These are phyloP conservation scores for Drosophila prolongata DNA, from an alignment of 2,888 invertebrate genomes.

Conservation along the genomic window DNA sequence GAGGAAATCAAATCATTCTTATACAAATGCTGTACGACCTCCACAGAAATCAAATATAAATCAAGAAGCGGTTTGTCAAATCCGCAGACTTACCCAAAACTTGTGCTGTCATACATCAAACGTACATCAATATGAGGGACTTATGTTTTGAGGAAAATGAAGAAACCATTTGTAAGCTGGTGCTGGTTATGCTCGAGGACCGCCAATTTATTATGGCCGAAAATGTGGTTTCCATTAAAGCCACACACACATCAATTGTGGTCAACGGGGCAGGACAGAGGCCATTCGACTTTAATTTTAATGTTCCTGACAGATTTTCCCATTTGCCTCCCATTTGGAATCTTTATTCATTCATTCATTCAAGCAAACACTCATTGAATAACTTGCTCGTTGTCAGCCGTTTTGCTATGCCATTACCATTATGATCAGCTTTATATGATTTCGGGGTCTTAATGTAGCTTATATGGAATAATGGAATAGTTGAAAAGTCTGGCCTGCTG, in stretches of 20 bases:
- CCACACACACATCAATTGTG: conserved; percentile 67
- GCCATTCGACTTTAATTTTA: conserved; percentile 66
- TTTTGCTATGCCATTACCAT: conserved; percentile 58
- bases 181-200: conserved; percentile 17
- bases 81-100: conserved; percentile 16
- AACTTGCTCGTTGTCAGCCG: conserved; percentile 13
- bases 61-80: conserved; percentile 25
- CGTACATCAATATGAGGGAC: conserved; percentile 27
- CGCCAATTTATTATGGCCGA: conserved; percentile 50
- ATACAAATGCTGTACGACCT: conserved; percentile 6
- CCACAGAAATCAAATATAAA: conserved; percentile 35
- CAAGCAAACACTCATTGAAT: conserved; percentile 53
- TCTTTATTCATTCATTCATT: conserved; percentile 55
- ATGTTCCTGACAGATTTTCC: conserved; percentile 40
- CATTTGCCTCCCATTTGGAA: conserved; percentile 28
- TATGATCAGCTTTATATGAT: conserved; percentile 67
- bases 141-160: conserved; percentile 3
- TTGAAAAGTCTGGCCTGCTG: neutral
- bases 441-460: conserved; percentile 31
- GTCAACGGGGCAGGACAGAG: conserved; percentile 26
- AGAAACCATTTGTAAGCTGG: conserved; percentile 19
- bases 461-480: conserved; percentile 39
- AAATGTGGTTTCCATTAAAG: conserved; percentile 70
- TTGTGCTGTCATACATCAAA: conserved; percentile 36
- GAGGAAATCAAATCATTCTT: neutral